Percentiles rank a stretch among this genome's conserved stretches.
phyloP scores from a whole-genome alignment of 2,113 vertebrate species.

The Typhlomys cinereus region DNA sequence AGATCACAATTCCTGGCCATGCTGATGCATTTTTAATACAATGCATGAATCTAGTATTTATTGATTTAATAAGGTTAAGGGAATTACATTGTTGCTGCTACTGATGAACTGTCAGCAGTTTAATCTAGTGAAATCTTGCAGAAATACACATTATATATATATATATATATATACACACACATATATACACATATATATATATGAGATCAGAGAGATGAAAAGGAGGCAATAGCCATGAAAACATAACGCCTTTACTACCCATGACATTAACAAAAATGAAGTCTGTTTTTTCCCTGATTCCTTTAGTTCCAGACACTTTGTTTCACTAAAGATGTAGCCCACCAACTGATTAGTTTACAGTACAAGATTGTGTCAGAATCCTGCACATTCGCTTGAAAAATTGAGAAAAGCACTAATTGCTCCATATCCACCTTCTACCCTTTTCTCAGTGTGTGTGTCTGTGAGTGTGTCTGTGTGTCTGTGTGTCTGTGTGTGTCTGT shows the following conservation, averaged over 20 bases:
- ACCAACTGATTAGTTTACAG: neutral
- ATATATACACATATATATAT: conserved; percentile 53
- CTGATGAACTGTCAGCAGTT: conserved; percentile 77
- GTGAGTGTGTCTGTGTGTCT: neutral
- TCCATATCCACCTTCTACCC: neutral
- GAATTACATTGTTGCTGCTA: conserved; percentile 72
- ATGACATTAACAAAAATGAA: conserved; percentile 20
- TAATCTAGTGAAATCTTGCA: conserved; percentile 76
- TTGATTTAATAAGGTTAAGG: conserved; percentile 79
- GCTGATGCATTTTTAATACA: conserved; percentile 76
- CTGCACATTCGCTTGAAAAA: neutral
- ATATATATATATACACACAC: conserved; percentile 57
- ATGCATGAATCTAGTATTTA: conserved; percentile 75
- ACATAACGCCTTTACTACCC: neutral
- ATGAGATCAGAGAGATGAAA: neutral
- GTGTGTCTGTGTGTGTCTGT: neutral
- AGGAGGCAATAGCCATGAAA: neutral
- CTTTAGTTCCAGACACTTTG: conserved; percentile 13
- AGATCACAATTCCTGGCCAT: conserved; percentile 60
- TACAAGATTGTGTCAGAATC: neutral
- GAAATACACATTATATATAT: conserved; percentile 44
- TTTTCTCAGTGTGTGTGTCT: neutral
- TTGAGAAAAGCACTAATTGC: neutral
- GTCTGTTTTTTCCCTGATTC: conserved; percentile 21
- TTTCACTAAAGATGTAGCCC: neutral